A percentile compares a stretch with the other conserved stretches of the same genome.
These are phyloP conservation scores for Pseudolycoriella hygida DNA, from an alignment of 2,888 invertebrate species.

Conservation along the genomic window DNA sequence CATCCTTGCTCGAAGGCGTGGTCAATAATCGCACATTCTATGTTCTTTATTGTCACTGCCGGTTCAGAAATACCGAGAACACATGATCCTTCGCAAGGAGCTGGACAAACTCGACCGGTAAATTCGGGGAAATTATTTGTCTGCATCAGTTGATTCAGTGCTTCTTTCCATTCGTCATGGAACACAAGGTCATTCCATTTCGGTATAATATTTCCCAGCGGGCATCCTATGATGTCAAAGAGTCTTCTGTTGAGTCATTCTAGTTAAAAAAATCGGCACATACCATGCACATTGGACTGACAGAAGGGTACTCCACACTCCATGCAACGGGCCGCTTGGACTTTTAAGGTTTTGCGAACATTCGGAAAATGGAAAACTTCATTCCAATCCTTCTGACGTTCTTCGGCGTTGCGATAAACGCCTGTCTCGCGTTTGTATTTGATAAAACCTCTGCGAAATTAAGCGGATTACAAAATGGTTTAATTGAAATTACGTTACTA, in stretches of 20 bases:
- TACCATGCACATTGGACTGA: conserved; percentile 71
- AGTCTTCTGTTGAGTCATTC: no score
- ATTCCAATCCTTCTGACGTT: conserved; percentile 85
- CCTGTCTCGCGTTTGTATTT: conserved; percentile 84
- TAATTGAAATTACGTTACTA: background rate
- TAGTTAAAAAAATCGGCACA: no score
- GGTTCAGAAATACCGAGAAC: conserved; percentile 91
- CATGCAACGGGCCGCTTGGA: conserved; percentile 94
- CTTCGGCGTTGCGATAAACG: conserved; percentile 70
- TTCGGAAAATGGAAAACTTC: conserved; percentile 83
- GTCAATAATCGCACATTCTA: conserved; percentile 97
- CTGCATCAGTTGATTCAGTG: conserved; percentile 79
- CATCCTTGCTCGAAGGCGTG: conserved; percentile 93
- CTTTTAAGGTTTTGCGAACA: conserved; percentile 73
- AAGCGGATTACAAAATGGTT: conserved; percentile 4
- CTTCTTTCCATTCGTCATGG: conserved; percentile 85
- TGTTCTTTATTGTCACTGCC: conserved; percentile 96
- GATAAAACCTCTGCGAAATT: conserved; percentile 63
- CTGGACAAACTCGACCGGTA: conserved; percentile 86
- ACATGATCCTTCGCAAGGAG: conserved; percentile 97
- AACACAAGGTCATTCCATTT: conserved; percentile 99
- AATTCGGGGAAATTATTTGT: conserved; percentile 99
- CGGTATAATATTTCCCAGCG: conserved; percentile 94
- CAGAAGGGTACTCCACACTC: conserved; percentile 99
- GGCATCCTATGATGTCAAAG: conserved; percentile 39